Evolutionary conservation across 2,113 vertebrate genomes (phyloP).

Genomic region (Mixornis gularis): DNA sequence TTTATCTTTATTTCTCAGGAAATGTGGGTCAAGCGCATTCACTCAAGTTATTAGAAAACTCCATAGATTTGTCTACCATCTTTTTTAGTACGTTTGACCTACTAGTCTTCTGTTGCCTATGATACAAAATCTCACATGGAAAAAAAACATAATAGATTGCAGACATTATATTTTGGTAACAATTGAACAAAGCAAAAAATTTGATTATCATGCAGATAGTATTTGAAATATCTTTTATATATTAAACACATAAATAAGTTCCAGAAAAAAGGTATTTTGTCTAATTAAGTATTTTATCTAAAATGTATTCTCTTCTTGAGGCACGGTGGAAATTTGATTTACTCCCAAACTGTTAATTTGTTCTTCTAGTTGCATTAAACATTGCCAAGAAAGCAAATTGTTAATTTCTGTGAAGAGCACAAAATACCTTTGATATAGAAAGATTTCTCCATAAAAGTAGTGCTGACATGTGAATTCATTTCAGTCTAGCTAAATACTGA

Average conservation of each 20-base stretch:
- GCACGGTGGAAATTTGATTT: not conserved
- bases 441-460: not conserved
- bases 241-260: not conserved
- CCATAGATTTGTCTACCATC: not conserved
- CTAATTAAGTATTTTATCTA: not conserved
- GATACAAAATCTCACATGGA: not conserved
- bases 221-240: not conserved
- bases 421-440: not conserved
- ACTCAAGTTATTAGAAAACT: not conserved
- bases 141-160: not conserved
- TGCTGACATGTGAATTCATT: not conserved
- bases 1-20: not conserved
- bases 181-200: not conserved
- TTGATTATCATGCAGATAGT: fast-evolving
- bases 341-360: not conserved
- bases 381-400: not conserved
- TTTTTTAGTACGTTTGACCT: not conserved
- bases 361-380: not conserved
- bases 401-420: not conserved
- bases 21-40: not conserved
- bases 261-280: not conserved
- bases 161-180: not conserved
- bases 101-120: not conserved
- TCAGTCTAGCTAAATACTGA: not conserved
- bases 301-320: not conserved